phyloP scores from a whole-genome alignment of 2,888 invertebrate species.

The Neoascia interrupta region DNA sequence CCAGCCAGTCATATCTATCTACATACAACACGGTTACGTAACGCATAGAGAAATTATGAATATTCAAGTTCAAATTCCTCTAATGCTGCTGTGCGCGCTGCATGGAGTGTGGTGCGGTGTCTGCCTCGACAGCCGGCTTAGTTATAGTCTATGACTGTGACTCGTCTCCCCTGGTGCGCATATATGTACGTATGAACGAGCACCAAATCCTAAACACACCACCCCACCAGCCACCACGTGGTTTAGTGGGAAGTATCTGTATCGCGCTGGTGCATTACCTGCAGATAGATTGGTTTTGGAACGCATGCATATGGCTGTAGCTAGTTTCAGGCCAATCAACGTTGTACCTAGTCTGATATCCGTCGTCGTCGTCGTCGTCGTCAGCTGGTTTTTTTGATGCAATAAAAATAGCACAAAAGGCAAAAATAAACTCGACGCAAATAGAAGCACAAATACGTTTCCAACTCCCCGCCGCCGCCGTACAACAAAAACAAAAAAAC shows the following conservation, averaged over 20 bases:
- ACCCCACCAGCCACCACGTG: conserved; percentile 25
- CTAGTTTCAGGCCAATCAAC: conserved; percentile 46
- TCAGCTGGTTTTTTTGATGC: conserved; percentile 47
- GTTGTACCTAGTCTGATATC: conserved; percentile 25
- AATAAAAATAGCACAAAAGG: conserved; percentile 34
- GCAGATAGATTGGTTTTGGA: conserved; percentile 28
- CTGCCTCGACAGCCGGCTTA: conserved; percentile 23
- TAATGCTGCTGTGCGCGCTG: conserved; percentile 16
- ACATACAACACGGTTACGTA: conserved; percentile 23
- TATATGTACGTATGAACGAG: conserved; percentile 22
- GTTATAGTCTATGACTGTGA: conserved; percentile 13
- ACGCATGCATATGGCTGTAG: background rate
- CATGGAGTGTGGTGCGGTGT: background rate
- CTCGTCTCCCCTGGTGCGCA: background rate
- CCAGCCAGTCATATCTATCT: background rate
- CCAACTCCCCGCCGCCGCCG: background rate
- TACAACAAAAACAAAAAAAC: background rate
- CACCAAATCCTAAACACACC: conserved; percentile 49
- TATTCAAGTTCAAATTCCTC: conserved; percentile 64
- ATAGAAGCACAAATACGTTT: conserved; percentile 20
- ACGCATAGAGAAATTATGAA: conserved; percentile 59
- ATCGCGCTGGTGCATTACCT: background rate
- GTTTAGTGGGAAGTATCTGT: background rate
- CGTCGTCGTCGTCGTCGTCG: conserved; percentile 28
- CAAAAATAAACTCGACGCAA: conserved; percentile 25